phyloP scores from a whole-genome alignment of 2,113 vertebrate genomes.

The Tragulus kanchil region DNA sequence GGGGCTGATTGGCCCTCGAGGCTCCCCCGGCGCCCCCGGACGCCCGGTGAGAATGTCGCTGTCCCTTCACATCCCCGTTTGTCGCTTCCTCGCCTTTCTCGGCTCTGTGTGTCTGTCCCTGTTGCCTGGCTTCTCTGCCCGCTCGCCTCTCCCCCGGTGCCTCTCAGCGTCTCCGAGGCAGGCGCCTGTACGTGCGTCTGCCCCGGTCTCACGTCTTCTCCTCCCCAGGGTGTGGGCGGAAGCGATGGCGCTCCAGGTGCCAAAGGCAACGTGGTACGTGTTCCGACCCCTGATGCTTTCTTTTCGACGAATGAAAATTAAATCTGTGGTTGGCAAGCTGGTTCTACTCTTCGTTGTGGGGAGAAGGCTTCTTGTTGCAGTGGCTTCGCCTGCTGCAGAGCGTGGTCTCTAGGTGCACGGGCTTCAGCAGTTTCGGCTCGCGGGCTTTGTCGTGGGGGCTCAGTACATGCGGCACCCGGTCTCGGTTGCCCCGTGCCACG shows the following conservation, averaged over 20 bases:
- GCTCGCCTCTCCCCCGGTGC: accelerated
- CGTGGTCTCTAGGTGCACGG: not conserved
- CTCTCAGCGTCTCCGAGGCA: not conserved
- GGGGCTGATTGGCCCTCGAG: conserved; percentile 92
- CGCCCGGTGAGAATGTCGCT: conserved; percentile 85
- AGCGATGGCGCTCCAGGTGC: conserved; percentile 91
- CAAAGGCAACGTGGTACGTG: conserved; percentile 93
- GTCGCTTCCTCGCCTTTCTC: not conserved
- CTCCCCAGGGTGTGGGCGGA: conserved; percentile 90
- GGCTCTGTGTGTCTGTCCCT: not conserved
- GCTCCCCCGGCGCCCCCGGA: conserved; percentile 90
- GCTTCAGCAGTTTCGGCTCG: not conserved
- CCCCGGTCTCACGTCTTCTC: not conserved
- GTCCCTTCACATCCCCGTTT: not conserved
- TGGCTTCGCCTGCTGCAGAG: not conserved
- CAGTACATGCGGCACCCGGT: not conserved
- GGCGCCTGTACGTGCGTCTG: accelerated
- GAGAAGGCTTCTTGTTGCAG: accelerated
- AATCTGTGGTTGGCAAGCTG: not conserved
- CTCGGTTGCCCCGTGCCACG: not conserved
- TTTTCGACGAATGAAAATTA: not conserved
- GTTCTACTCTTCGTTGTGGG: not conserved
- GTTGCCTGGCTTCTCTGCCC: not conserved
- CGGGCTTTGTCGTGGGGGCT: not conserved
- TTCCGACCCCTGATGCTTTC: not conserved